These are phyloP conservation scores for Orchesella flavescens DNA, from an alignment of 2,888 invertebrate species.

Conservation along the genomic window DNA sequence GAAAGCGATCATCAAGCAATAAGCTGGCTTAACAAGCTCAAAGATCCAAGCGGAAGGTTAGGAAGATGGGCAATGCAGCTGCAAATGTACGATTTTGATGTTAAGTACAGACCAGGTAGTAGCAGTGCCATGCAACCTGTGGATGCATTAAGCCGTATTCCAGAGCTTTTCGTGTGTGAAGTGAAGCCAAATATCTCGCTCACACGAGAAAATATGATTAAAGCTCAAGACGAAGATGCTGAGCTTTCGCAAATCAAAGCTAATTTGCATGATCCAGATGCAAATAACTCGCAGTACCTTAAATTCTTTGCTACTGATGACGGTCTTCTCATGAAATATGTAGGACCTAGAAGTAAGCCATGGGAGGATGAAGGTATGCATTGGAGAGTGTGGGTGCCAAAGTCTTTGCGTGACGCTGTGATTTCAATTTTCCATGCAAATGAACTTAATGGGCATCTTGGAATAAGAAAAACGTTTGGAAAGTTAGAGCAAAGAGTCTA, in stretches of 20 bases:
- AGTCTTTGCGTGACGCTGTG: neutral
- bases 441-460: conserved; percentile 51
- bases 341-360: conserved; percentile 27
- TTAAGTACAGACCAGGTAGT: conserved; percentile 74
- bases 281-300: neutral
- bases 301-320: conserved; percentile 10
- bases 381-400: conserved; percentile 49
- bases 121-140: conserved; percentile 73
- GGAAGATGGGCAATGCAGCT: conserved; percentile 75
- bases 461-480: conserved; percentile 51
- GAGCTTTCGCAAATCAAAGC: conserved; percentile 8
- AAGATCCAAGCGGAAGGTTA: conserved; percentile 74
- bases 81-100: conserved; percentile 73
- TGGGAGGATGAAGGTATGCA: conserved; percentile 47
- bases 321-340: conserved; percentile 14
- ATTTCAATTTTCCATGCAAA: conserved; percentile 45
- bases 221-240: conserved; percentile 32
- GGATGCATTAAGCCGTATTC: conserved; percentile 72
- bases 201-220: conserved; percentile 1
- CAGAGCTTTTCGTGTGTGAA: neutral
- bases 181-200: too few relatives aligned
- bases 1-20: conserved; percentile 75
- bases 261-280: neutral
- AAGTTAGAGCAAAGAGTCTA: conserved; percentile 53
- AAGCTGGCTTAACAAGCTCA: conserved; percentile 75